Percentiles rank a stretch among this genome's conserved stretches.
Conservation (phyloP, 2,888 invertebrate genomes). For the Tipula lateralis region DNA sequence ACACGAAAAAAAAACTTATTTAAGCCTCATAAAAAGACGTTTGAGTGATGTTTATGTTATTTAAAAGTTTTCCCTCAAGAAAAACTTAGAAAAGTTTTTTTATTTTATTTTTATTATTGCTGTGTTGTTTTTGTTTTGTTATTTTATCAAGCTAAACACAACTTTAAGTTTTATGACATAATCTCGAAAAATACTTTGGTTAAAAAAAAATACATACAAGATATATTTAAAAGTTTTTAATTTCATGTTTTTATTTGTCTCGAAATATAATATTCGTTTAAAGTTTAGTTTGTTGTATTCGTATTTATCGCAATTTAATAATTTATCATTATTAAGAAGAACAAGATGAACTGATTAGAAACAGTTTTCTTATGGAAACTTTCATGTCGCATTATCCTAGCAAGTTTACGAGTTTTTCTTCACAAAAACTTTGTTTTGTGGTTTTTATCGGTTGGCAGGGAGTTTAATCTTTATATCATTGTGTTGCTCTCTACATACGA, state of each 20-base stretch:
- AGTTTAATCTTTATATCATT: not conserved
- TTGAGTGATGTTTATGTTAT: conserved; percentile 19
- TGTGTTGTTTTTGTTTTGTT: not conserved
- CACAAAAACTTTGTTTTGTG: not conserved
- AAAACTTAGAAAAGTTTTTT: not conserved
- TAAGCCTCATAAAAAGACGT: conserved; percentile 24
- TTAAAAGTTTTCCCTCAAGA: conserved; percentile 5
- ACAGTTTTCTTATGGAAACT: not conserved
- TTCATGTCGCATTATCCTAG: not conserved
- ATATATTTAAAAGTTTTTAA: not conserved
- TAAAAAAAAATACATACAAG: not conserved
- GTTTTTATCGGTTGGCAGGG: not conserved
- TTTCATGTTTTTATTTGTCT: not conserved
- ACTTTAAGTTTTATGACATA: conserved; percentile 19
- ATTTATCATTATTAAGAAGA: conserved; percentile 4
- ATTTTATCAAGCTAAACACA: conserved; percentile 5
- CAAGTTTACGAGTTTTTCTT: not conserved
- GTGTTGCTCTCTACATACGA: not conserved
- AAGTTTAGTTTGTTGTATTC: not conserved
- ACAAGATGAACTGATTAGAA: conserved; percentile 5
- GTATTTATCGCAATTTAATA: conserved; percentile 19
- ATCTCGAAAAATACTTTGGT: conserved; percentile 16
- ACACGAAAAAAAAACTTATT: not conserved
- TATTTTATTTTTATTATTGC: not conserved
- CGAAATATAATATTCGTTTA: not conserved